Evolutionary conservation across 2,888 invertebrate species (phyloP).

Genomic region (Gasteruption jaculator): DNA sequence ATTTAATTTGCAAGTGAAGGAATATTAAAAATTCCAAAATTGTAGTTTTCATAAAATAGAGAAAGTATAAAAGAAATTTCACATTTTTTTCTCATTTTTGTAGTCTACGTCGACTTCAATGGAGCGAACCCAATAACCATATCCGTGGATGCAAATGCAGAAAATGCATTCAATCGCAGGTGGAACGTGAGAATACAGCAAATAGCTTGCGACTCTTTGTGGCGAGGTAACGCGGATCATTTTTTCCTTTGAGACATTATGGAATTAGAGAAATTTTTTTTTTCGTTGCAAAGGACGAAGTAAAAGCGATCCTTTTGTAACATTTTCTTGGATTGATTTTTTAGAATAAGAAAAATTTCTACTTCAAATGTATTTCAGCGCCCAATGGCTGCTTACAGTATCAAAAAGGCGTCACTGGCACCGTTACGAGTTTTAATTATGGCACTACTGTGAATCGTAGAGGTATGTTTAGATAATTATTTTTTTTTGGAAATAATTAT

Average conservation of each 20-base stretch:
- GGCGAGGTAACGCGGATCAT: conserved; percentile 62
- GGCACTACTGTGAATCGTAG: conserved; percentile 60
- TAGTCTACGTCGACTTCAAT: conserved; percentile 70
- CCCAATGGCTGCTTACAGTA: conserved; percentile 78
- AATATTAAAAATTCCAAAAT: too few relatives aligned
- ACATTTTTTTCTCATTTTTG: conserved; percentile 16
- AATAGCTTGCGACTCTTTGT: conserved; percentile 68
- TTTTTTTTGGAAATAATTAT: not conserved
- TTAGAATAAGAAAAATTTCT: conserved; percentile 5
- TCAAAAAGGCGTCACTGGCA: conserved; percentile 60
- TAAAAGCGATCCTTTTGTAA: conserved; percentile 6
- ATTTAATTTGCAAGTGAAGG: too few relatives aligned
- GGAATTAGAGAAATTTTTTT: too few relatives aligned
- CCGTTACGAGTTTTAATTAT: conserved; percentile 73
- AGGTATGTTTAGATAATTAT: too few relatives aligned
- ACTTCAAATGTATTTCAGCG: conserved; percentile 56
- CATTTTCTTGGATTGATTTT: conserved; percentile 8
- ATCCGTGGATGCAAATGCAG: conserved; percentile 61
- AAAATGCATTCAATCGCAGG: conserved; percentile 60
- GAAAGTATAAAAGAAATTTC: too few relatives aligned
- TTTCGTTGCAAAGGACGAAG: too few relatives aligned
- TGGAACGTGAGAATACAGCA: conserved; percentile 76
- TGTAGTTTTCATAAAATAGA: too few relatives aligned
- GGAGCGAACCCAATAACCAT: conserved; percentile 65
- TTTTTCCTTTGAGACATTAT: not conserved